These are phyloP conservation scores for Cirrhinus molitorella DNA, from an alignment of 2,797 vertebrate genomes.

Conservation along the genomic window DNA sequence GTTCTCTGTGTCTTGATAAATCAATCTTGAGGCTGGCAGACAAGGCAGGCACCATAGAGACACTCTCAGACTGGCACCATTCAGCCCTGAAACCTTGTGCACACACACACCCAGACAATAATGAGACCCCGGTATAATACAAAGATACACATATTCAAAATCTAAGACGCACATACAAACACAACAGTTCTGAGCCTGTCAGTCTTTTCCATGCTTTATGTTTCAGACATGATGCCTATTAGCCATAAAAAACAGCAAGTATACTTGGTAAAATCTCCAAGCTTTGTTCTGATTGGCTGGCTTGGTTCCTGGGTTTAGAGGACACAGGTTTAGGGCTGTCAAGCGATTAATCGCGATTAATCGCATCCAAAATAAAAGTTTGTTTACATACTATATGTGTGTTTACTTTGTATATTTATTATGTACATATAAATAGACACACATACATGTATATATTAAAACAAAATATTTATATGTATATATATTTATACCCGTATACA, in stretches of 20 bases:
- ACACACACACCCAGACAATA: conserved; percentile 37
- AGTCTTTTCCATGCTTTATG: conserved; percentile 10
- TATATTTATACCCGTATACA: no score
- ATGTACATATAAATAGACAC: no score
- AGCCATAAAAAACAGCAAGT: neutral
- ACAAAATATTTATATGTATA: no score
- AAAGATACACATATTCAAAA: conserved; percentile 20
- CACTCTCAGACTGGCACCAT: conserved; percentile 46
- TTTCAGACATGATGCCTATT: neutral
- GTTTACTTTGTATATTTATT: no score
- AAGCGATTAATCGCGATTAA: no score
- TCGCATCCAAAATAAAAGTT: no score
- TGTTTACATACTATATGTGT: no score
- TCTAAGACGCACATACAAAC: conserved; percentile 20
- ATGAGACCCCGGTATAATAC: conserved; percentile 24
- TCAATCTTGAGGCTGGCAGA: conserved; percentile 46
- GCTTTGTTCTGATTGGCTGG: neutral
- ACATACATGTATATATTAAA: no score
- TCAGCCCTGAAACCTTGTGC: conserved; percentile 33
- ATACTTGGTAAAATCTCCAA: conserved; percentile 9
- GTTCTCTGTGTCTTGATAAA: conserved; percentile 47
- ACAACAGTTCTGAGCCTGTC: neutral
- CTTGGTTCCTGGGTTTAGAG: no score
- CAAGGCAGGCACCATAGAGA: conserved; percentile 16
- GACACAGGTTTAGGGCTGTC: no score